These are phyloP conservation scores for Orchestia grillus DNA, from an alignment of 1,140 invertebrate genomes.

Conservation along the genomic window DNA sequence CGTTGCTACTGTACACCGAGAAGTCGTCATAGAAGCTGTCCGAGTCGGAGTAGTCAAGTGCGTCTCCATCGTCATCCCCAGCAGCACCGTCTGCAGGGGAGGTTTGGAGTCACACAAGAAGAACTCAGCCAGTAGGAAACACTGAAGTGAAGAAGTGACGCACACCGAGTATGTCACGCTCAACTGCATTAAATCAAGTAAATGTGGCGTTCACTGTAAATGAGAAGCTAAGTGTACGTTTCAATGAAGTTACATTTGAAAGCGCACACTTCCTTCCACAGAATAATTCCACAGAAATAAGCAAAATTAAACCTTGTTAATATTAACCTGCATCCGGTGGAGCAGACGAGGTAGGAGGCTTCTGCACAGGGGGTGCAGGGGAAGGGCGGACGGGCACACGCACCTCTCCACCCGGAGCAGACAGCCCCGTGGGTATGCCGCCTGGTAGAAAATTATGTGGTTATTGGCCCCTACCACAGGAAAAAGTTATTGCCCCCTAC, in stretches of 20 bases:
- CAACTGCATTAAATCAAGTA: too few species aligned
- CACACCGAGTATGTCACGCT: too few species aligned
- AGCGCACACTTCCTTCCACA: too few species aligned
- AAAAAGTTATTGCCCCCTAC: too few species aligned
- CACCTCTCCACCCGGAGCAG: constrained; percentile 1
- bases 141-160: too few species aligned
- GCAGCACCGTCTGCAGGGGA: neutral
- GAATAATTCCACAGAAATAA: too few species aligned
- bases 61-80: neutral
- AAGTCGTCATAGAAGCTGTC: constrained; percentile 34
- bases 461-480: neutral
- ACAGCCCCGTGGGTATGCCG: neutral
- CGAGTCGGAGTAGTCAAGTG: neutral
- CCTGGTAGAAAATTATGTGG: neutral
- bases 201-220: too few species aligned
- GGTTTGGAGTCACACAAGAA: neutral
- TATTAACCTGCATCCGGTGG: neutral
- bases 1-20: neutral
- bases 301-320: neutral
- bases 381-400: constrained; percentile 59
- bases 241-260: too few species aligned
- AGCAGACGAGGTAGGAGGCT: neutral
- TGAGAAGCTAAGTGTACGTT: too few species aligned
- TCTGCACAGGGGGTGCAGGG: constrained; percentile 68
- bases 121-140: too few species aligned